These are phyloP conservation scores for Poecilia velifera DNA, from an alignment of 2,797 vertebrate genomes.

Conservation along the genomic window DNA sequence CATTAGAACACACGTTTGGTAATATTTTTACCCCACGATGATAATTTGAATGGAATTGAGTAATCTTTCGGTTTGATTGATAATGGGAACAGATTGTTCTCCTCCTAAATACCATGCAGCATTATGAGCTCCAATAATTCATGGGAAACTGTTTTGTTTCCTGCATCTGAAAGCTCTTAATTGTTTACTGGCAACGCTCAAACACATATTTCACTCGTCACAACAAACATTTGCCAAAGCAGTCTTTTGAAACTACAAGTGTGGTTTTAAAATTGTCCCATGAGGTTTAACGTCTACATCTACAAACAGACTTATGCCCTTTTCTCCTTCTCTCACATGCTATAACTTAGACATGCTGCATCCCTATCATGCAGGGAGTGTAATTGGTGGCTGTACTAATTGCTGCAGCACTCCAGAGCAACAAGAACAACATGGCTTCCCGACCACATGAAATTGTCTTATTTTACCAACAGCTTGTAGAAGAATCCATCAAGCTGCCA, in stretches of 20 bases:
- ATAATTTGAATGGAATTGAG: conserved; percentile 5
- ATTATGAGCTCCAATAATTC: conserved; percentile 50
- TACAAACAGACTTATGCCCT: conserved; percentile 30
- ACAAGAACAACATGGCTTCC: conserved; percentile 49
- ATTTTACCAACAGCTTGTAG: conserved; percentile 39
- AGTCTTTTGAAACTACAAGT: conserved; percentile 56
- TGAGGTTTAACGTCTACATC: conserved; percentile 48
- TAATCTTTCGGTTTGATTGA: conserved; percentile 43
- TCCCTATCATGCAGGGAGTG: conserved; percentile 49
- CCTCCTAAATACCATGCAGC: conserved; percentile 34
- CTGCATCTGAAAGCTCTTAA: conserved; percentile 18
- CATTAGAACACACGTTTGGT: not conserved
- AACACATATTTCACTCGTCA: conserved; percentile 44
- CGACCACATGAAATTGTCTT: conserved; percentile 65
- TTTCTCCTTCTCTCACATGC: conserved; percentile 23
- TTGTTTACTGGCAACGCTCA: conserved; percentile 46
- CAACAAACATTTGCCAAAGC: conserved; percentile 47
- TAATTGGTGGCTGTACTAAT: conserved; percentile 60
- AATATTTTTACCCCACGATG: conserved; percentile 1
- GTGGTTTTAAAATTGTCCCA: conserved; percentile 60
- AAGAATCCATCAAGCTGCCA: conserved; percentile 66
- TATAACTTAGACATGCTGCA: conserved; percentile 43
- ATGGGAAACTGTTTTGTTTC: conserved; percentile 31
- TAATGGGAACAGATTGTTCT: conserved; percentile 26
- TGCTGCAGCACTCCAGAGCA: conserved; percentile 50